Base-by-base conservation (phyloP, 2,888 invertebrate species). In the Apodemia mormo region DNA sequence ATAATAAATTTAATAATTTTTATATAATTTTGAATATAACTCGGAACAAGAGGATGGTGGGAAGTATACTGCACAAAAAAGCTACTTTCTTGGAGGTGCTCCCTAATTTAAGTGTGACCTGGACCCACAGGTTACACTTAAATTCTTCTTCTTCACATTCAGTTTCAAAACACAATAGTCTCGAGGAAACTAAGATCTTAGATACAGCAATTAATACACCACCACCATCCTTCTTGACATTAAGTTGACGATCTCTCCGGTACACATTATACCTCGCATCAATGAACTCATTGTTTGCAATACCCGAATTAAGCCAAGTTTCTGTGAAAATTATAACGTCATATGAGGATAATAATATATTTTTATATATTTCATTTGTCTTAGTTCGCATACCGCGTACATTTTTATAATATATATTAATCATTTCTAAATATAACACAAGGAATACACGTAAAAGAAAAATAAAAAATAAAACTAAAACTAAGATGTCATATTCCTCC, bases 391-490 rank as follows among this genome's bases (percentile, higher is more conserved):
- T 56, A 10, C 71, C 72, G 6, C 72, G 71, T 29, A 68, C 56
- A 33, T 73, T 72, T 69, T 73, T 70, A 22, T 72, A 72, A 56
- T 69, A 72, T 10, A 73, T 58, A 58, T 40, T 49, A 6, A 70
- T 43, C 43, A 66, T 49, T 30, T 14, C 49, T 45, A 30, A 8
- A 3, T 43, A 49, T 12, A n/a, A 45, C 49, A 45, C 29, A 2
- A 45, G 12, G 9, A 22, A 5, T 43, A 65, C 29, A 40, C 45
- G 30, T 49, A 7, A 8, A 6, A 54, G 1, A 54, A 8, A 6
- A 22, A 52, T 1, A 54, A 8, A 6, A 52, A 0, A 5, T 7
- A n/a, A 52, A 22, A 54, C 22, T 54, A 54, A 8, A 54, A 22
- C 22, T 54, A 54, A 0, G 54, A 54, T 2, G 54, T 22, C n/a